Evolutionary conservation across 1,140 invertebrate genomes (phyloP).

Genomic region (Chelonus insularis): DNA sequence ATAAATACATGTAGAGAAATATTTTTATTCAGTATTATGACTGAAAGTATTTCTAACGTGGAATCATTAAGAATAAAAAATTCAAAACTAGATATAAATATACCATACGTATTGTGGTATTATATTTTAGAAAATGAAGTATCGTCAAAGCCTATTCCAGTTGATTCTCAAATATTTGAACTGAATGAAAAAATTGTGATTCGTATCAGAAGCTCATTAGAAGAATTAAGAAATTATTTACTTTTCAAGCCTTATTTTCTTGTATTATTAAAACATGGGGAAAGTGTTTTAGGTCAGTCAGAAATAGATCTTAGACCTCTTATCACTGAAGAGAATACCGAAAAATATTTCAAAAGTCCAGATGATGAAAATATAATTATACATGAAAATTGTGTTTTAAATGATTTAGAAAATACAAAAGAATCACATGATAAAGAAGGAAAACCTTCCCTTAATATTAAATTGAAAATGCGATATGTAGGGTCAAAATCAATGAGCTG

Average conservation of each 20-base stretch:
- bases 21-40: conserved; percentile 48
- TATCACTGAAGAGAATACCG: conserved; percentile 36
- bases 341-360: conserved; percentile 40
- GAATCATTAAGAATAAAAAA: conserved; percentile 33
- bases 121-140: conserved; percentile 48
- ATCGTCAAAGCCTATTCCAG: conserved; percentile 42
- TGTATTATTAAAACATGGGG: conserved; percentile 44
- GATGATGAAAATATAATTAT: conserved; percentile 36
- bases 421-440: conserved; percentile 23
- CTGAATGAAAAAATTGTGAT: conserved; percentile 52
- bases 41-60: conserved; percentile 41
- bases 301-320: conserved; percentile 47
- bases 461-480: conserved; percentile 42
- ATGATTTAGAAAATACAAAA: conserved; percentile 20
- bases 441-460: conserved; percentile 28
- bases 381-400: conserved; percentile 46
- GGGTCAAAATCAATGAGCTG: conserved; percentile 30
- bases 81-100: conserved; percentile 20
- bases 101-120: conserved; percentile 40
- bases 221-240: conserved; percentile 47
- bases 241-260: conserved; percentile 43
- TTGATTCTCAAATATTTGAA: conserved; percentile 31
- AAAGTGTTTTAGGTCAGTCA: conserved; percentile 41
- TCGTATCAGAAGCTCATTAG: conserved; percentile 49
- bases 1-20: conserved; percentile 42